Base-by-base conservation (phyloP, 2,797 vertebrate species). In the Austrolebias charrua region DNA sequence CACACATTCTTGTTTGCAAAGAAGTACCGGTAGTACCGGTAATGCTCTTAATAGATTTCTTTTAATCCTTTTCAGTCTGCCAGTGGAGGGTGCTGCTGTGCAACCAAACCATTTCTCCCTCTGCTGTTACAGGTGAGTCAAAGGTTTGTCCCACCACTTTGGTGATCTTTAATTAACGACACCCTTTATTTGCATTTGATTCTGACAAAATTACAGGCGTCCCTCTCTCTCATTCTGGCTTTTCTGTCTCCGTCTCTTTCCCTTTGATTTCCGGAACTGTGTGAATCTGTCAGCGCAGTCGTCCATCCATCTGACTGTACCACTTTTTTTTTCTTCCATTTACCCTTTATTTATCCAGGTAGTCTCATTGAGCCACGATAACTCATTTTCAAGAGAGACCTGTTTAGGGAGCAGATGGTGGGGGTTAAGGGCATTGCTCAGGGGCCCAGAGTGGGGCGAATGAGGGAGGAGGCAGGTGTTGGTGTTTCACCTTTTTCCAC, bases 31-130 rank as follows among this genome's bases (percentile, higher is more conserved):
- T 33, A n/a, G n/a, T n/a, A n/a, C n/a, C n/a, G n/a, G n/a, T 16
- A n/a, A 45, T 16, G 43, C 16, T 45, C 5, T 24, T 24, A 45
- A 1, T 14, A 58, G 11, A 7, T 58, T 16, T n/a, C 29, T 43
- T 45, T 31, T 14, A 6, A 33, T 33, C 9, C 16, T 63, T 63
- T 63, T 6, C 9, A 40, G 61, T 70, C 66, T 59, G 71, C 85
- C 90, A 91, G 80, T 57, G 65, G 90, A 84, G 86, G 90, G 90
- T 75, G 79, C 81, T 82, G 62, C 66, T 70, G 70, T 52, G 8
- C 20, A 18, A 7, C 51, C 62, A 44, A 59, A 61, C 62, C 18
- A 46, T 50, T 19, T 10, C 38, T 60, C 45, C 63, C 46, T 35
- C 57, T 58, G 48, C 46, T 61, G 55, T 75, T 52, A 80, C 75